These are phyloP conservation scores for Drosophila bipectinata DNA, from an alignment of 1,140 invertebrate species.

Conservation along the genomic window DNA sequence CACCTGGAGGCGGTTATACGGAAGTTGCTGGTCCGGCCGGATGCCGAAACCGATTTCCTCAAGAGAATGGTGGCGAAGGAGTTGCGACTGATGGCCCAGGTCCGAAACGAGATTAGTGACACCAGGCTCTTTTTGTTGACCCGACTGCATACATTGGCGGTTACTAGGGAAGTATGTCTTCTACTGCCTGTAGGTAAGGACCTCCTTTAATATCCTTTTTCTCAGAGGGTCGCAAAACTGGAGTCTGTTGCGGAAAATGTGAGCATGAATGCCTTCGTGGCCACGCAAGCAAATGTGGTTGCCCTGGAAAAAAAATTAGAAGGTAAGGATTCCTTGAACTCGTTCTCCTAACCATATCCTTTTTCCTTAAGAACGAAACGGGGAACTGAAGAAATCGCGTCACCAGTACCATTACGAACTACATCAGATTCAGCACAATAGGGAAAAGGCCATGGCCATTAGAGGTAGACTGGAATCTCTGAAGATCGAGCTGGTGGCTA, in stretches of 20 bases:
- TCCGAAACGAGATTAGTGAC: conserved; percentile 19
- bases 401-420: conserved; percentile 8
- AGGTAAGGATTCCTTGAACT: conserved; percentile 2
- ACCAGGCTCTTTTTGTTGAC: background rate
- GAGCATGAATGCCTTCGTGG: conserved; percentile 19
- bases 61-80: conserved; percentile 2
- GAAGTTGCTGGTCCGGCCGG: background rate
- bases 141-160: conserved; percentile 8
- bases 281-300: background rate
- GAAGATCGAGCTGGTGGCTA: background rate
- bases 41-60: conserved; percentile 17
- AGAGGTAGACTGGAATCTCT: background rate
- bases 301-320: conserved; percentile 28
- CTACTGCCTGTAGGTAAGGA: too few relatives aligned
- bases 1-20: conserved; percentile 10
- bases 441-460: conserved; percentile 3
- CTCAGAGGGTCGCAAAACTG: background rate
- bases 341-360: background rate
- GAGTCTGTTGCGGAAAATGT: conserved; percentile 1
- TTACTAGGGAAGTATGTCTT: conserved; percentile 9
- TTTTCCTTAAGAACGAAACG: conserved; percentile 1
- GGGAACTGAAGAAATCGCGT: conserved; percentile 3
- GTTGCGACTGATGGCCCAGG: conserved; percentile 1
- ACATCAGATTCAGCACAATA: background rate
- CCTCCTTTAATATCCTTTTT: background rate